A percentile compares a stretch with the other conserved stretches of the same genome.
Evolutionary conservation across 2,113 vertebrate species (phyloP).

Genomic region (Catharus bicknelli): DNA sequence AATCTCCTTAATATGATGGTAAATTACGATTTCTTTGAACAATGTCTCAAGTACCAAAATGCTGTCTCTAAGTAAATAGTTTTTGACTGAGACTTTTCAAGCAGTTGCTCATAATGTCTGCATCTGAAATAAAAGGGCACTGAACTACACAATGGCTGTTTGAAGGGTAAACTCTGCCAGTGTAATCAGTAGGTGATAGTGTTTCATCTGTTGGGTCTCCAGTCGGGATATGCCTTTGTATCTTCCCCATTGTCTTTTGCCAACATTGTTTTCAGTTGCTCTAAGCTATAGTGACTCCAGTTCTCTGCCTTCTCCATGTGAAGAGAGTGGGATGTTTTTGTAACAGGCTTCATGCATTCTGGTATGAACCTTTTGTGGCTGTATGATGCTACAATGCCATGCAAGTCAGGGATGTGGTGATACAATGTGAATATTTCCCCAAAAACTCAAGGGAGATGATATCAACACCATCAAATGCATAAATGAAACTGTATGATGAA

Average conservation of each 20-base stretch:
- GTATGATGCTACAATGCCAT: fast-evolving
- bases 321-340: not conserved
- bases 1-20: not conserved
- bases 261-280: not conserved
- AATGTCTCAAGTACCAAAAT: not conserved
- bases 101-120: not conserved
- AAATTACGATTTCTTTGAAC: not conserved
- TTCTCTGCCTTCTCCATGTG: not conserved
- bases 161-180: not conserved
- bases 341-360: not conserved
- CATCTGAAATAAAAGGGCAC: not conserved
- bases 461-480: not conserved
- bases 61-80: not conserved
- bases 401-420: not conserved
- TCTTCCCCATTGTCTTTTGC: not conserved
- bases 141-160: not conserved
- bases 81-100: not conserved
- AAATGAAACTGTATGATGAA: not conserved
- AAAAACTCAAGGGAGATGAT: not conserved
- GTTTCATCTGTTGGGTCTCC: not conserved
- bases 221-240: not conserved
- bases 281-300: not conserved
- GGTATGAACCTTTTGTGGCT: not conserved
- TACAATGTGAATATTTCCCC: not conserved
- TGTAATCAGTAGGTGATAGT: not conserved